Base-by-base conservation (phyloP, 2,113 vertebrate species). In the Rhynchomys soricoides region DNA sequence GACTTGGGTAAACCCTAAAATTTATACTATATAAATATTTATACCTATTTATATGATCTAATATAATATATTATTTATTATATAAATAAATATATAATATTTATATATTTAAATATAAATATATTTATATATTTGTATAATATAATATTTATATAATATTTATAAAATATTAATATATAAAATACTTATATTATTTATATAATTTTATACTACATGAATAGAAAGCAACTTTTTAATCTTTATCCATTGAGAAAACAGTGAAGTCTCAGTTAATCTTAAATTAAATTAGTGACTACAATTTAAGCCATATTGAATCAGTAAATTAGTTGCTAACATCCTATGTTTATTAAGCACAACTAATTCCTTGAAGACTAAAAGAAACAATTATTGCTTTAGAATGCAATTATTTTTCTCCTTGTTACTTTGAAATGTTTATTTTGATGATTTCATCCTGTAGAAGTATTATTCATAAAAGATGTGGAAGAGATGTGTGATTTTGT, bases 351-450 rank as follows among this genome's bases (percentile, higher is more conserved):
- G 16, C 26, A 89, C 21, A 91, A 89, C 9, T 70, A 29, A 6
- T 43, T 86, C 6, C 45, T 95, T 90, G 1, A 16, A 85, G n/a
- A 62, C 12, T 66, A 45, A 79, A 37, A 68, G 19, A 68, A 74
- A 62, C 66, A 89, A 19, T 66, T 79, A 79, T 62, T 68, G 11
- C 2, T 68, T 83, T 73, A 17, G 13, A 26, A 68, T 85, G 5
- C 7, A 40, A 48, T 4, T 48, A 17, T 43, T 59, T 21, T 50
- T 45, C 62, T 86, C 34, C 12, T 24, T 21, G 37, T 81, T 81
- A 34, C 34, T 89, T 79, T 22, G n/a, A 95, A 74, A 74, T 81
- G 91, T 29, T 12, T 68, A 48, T 89, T 93, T 91, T 81, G 26
- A 57, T 62, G 10, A 37, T 59, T 50, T 17, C 37, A 1, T 92